These are phyloP conservation scores for Amphibalanus amphitrite DNA, from an alignment of 1,140 invertebrate genomes.

Conservation along the genomic window DNA sequence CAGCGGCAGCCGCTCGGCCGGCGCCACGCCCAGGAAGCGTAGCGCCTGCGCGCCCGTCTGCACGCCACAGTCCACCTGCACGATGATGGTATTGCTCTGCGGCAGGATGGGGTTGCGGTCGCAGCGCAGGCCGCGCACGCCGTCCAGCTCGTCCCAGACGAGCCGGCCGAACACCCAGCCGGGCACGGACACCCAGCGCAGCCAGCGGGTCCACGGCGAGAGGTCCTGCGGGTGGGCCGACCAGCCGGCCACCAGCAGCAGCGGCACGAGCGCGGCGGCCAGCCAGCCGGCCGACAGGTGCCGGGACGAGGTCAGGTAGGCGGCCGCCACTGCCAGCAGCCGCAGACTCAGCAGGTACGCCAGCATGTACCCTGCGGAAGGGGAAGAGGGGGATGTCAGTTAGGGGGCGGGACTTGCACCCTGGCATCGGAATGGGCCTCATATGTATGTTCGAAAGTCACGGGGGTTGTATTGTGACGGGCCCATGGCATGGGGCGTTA, in stretches of 20 bases:
- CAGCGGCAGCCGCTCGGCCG: constrained; percentile 3
- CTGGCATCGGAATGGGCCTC: no score
- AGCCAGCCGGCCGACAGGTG: no score
- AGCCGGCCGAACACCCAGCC: constrained; percentile 16
- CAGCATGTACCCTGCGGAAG: constrained; percentile 47
- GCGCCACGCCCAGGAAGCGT: constrained; percentile 15
- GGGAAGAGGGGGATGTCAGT: no score
- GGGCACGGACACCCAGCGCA: constrained; percentile 17
- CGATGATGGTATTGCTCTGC: constrained; percentile 14
- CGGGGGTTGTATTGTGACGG: no score
- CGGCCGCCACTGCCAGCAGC: constrained; percentile 46
- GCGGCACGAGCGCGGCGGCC: no score
- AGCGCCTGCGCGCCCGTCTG: constrained; percentile 15
- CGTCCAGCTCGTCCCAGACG: constrained; percentile 13
- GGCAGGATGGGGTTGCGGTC: constrained; percentile 18
- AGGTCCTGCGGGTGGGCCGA: constrained; percentile 13
- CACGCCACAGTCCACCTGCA: constrained; percentile 18
- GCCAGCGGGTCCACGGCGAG: constrained; percentile 17
- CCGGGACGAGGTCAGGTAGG: no score
- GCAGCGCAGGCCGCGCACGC: constrained; percentile 14
- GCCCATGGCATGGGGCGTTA: no score
- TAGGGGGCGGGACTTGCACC: no score
- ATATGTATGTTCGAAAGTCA: no score
- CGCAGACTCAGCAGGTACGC: constrained; percentile 54
- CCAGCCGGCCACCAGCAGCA: constrained; percentile 34